Evolutionary conservation across 2,113 vertebrate species (phyloP).

Genomic region (Notiomystis cincta): DNA sequence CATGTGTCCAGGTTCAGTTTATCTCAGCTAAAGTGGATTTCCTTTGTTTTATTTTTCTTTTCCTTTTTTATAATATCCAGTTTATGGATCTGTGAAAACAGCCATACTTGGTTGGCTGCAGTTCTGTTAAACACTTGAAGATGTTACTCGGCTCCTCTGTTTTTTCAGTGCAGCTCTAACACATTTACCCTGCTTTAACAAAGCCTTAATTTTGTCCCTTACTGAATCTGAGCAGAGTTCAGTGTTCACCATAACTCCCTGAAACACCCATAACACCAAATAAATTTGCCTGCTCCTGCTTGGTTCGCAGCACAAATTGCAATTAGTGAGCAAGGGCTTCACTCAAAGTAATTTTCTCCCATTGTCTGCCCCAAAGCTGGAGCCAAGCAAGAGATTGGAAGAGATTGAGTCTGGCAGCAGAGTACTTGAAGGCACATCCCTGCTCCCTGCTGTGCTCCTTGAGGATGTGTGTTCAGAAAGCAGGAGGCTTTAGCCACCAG

Average conservation of each 20-base stretch:
- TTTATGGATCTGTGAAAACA: background rate
- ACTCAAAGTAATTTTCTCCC: background rate
- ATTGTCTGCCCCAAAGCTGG: background rate
- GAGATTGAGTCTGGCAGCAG: background rate
- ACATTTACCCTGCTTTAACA: background rate
- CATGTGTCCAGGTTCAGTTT: background rate
- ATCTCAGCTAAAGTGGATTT: constrained; percentile 12
- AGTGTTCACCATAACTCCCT: background rate
- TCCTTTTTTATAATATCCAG: background rate
- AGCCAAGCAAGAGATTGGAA: background rate
- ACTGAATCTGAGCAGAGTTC: background rate
- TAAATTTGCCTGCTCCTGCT: background rate
- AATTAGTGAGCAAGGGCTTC: background rate
- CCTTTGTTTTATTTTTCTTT: background rate
- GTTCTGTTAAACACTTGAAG: background rate
- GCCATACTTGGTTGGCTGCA: background rate
- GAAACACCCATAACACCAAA: background rate
- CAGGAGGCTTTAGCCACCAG: background rate
- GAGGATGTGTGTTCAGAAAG: background rate
- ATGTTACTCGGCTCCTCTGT: background rate
- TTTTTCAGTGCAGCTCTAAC: background rate
- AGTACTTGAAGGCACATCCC: background rate
- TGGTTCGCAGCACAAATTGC: background rate
- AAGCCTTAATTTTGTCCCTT: background rate
- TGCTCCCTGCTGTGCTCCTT: background rate